A percentile compares a stretch with the other conserved stretches of the same genome.
Conservation (phyloP, 2,888 invertebrate species). For the Parthenolecanium corni region DNA sequence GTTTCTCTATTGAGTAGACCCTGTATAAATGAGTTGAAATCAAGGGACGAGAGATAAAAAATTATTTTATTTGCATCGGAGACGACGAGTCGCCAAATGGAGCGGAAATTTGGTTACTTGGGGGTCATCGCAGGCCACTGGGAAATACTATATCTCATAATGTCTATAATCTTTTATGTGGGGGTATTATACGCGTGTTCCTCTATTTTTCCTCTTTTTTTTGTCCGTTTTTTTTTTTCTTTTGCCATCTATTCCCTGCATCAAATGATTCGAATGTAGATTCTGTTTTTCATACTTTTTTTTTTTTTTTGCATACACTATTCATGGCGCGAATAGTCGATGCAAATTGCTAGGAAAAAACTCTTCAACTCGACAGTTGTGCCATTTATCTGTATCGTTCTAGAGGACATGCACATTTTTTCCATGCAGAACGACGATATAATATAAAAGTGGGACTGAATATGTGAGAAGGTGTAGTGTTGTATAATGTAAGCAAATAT, state of each 20-base stretch:
- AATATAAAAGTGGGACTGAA: no score
- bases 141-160: constrained; percentile 16
- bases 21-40: no score
- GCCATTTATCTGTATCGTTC: not conserved
- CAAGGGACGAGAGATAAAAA: not conserved
- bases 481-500: no score
- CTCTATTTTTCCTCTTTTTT: not conserved
- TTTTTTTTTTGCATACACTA: not conserved
- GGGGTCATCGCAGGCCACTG: constrained; percentile 22
- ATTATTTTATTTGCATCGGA: constrained; percentile 24
- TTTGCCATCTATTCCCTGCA: not conserved
- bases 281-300: not conserved
- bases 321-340: not conserved
- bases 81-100: constrained; percentile 25
- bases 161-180: constrained; percentile 19
- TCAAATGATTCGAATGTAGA: constrained; percentile 2
- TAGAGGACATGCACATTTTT: no score
- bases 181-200: not conserved
- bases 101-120: constrained; percentile 23
- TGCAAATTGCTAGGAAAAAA: constrained; percentile 1
- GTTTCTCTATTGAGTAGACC: no score
- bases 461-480: no score
- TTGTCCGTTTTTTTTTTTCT: not conserved
- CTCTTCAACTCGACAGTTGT: not conserved
- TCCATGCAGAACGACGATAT: no score